Evolutionary conservation across 2,797 vertebrate species (phyloP), one percentile per base, ranked within the genome.

Genomic region (Yasuhikotakia modesta): DNA sequence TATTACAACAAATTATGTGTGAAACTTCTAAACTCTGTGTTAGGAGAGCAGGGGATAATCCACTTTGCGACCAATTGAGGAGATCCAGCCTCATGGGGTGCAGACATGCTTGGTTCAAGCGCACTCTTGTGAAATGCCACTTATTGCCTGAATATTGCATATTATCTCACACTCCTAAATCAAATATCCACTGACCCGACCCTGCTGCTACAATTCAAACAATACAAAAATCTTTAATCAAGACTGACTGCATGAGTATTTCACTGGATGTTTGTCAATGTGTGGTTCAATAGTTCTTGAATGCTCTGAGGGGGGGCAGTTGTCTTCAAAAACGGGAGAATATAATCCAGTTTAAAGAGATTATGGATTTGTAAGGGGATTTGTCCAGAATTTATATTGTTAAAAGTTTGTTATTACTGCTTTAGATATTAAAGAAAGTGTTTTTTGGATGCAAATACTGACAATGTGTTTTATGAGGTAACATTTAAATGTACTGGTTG

Each of bases 1-100:
- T 92, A 90, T 93, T 93, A 91, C 92, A 92, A 93, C 91, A 93
- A 93, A 95, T 93, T 90, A 93, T 89, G 87, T 91, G 85, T 88
- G 91, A 91, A 95, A 94, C 90, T 93, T 94, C 91, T 90, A 94
- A 79, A 90, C 88, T 92, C 86, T 86, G 87, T 90, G 88, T 92
- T 92, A 89, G 68, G 58, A 69, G 77, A 91, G 92, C 90, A 89
- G 89, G 90, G 92, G 90, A 87, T 86, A 93, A 93, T 91, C 87
- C 88, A 89, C 87, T 92, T 93, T 92, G 90, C 90, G 88, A 91
- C 88, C 92, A 91, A 93, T 93, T 93, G 93, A 94, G 93, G 90
- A 91, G 92, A 92, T 87, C 27, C 53, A 84, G 90, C 87, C 92
- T 87, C 91, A 91, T 86, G 88, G 86, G 84, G 87, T 90, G 91